Percentiles rank a stretch among this genome's conserved stretches.
Conservation (phyloP, 2,113 vertebrate genomes). For the Notarius lentiginosus region DNA sequence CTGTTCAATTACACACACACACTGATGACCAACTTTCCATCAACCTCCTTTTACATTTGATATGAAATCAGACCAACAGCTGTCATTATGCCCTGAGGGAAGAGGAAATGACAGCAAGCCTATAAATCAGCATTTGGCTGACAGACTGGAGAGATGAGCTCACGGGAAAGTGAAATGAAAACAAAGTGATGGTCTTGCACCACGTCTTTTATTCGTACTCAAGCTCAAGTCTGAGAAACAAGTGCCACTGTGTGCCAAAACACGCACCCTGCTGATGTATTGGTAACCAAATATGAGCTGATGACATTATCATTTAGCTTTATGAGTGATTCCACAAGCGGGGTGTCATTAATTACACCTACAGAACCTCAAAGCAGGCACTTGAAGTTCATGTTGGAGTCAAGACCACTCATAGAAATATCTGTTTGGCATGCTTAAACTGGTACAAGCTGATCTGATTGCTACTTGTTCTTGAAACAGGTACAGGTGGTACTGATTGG, state of each 20-base stretch:
- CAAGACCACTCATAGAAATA: too few relatives aligned
- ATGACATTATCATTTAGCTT: neutral
- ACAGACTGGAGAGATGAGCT: conserved; percentile 13
- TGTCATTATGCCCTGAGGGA: conserved; percentile 30
- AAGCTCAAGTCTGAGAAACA: neutral
- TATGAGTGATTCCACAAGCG: neutral
- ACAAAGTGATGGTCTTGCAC: neutral
- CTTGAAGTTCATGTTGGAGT: too few relatives aligned
- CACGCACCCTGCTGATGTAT: neutral
- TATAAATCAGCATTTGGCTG: conserved; percentile 22
- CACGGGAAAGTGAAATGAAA: conserved; percentile 30
- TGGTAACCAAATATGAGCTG: neutral
- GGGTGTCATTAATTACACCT: neutral
- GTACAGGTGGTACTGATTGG: too few relatives aligned
- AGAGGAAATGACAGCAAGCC: neutral
- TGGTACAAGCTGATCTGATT: too few relatives aligned
- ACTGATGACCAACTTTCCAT: neutral
- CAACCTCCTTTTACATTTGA: neutral
- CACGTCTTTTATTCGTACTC: neutral
- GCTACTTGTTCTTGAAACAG: too few relatives aligned
- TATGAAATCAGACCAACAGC: conserved; percentile 9
- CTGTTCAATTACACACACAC: neutral
- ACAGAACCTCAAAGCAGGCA: too few relatives aligned
- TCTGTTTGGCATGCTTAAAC: too few relatives aligned
- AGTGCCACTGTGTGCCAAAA: neutral